A percentile compares a stretch with the other conserved stretches of the same genome.
phyloP scores from a whole-genome alignment of 35 echinoderm and acorn worm genomes.

The Apostichopus californicus region DNA sequence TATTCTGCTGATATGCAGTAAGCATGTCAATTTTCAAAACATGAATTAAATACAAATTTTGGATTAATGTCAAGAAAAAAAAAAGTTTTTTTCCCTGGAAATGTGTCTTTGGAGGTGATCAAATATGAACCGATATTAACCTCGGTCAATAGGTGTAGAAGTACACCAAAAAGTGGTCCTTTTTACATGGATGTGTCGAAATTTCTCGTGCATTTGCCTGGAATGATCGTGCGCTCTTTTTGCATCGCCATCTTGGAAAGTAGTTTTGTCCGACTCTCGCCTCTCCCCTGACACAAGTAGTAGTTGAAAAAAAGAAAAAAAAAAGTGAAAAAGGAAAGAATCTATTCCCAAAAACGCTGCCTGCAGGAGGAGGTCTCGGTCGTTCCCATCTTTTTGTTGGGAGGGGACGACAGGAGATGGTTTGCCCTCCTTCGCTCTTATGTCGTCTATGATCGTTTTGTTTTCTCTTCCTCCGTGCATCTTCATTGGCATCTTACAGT shows the following conservation, averaged over 20 bases:
- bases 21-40: no score
- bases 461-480: constrained; percentile 45
- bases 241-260: not conserved
- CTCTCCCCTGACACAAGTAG: not conserved
- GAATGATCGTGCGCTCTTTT: not conserved
- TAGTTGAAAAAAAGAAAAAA: not conserved
- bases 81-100: no score
- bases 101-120: no score
- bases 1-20: no score
- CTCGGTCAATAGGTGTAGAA: no score
- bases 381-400: not conserved
- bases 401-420: not conserved
- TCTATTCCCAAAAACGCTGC: not conserved
- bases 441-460: constrained; percentile 34
- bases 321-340: not conserved
- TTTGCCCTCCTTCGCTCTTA: constrained; percentile 24
- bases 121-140: no score
- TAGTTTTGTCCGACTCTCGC: constrained; percentile 5
- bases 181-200: not conserved
- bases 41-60: no score
- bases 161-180: no score
- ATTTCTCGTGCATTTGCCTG: constrained; percentile 1
- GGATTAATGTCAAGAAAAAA: no score
- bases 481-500: constrained; percentile 61
- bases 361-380: not conserved